phyloP scores from a whole-genome alignment of 2,797 vertebrate species.

The Phoebastria nigripes region DNA sequence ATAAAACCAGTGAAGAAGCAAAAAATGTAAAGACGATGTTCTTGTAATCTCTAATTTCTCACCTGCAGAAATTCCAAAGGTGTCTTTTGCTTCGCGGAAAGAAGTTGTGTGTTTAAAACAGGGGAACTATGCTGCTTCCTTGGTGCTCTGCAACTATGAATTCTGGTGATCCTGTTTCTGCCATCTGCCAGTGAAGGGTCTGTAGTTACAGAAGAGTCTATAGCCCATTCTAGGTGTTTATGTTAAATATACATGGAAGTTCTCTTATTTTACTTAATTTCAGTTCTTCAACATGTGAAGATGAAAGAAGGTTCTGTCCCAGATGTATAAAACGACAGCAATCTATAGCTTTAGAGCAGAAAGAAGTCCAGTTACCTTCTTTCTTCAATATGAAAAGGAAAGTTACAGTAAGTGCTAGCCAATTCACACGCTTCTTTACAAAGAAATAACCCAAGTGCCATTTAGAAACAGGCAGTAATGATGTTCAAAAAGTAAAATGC shows the following conservation, averaged over 20 bases:
- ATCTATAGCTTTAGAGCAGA: background rate
- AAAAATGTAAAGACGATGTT: rapidly evolving
- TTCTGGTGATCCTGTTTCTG: background rate
- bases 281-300: background rate
- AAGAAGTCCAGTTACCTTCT: background rate
- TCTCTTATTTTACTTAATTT: background rate
- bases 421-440: background rate
- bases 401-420: background rate
- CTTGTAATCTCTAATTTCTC: background rate
- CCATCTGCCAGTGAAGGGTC: background rate
- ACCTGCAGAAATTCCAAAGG: background rate
- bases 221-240: background rate
- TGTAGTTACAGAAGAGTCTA: background rate
- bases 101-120: background rate
- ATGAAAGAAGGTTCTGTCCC: background rate
- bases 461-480: background rate
- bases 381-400: background rate
- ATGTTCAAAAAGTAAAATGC: background rate
- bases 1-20: background rate
- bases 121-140: background rate
- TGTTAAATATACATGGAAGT: background rate
- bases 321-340: background rate
- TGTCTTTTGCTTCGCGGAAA: background rate
- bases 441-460: background rate
- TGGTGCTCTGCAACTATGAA: background rate